Percentiles rank a stretch among this genome's conserved stretches.
phyloP scores from a whole-genome alignment of 2,888 invertebrate genomes.

The Portevinia maculata region DNA sequence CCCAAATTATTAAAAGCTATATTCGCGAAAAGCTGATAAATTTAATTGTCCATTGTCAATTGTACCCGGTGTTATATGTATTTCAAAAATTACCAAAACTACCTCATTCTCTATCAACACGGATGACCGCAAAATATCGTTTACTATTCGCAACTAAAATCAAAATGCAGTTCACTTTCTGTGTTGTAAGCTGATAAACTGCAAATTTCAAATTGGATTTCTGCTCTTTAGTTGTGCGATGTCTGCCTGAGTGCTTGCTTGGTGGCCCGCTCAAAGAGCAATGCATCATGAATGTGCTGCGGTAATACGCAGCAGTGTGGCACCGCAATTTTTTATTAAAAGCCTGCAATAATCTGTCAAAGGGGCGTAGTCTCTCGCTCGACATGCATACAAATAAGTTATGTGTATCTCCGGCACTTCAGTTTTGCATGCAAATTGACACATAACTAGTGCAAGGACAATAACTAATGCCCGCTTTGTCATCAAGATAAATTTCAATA shows the following conservation, averaged over 20 bases:
- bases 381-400: conserved; percentile 18
- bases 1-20: too few relatives aligned
- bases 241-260: neutral
- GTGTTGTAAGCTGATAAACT: conserved; percentile 43
- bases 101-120: conserved; percentile 1
- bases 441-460: conserved; percentile 71
- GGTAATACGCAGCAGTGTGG: conserved; percentile 39
- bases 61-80: neutral
- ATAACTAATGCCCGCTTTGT: conserved; percentile 60
- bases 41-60: neutral
- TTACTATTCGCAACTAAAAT: conserved; percentile 35
- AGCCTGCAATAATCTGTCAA: conserved; percentile 53
- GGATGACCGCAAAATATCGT: conserved; percentile 7
- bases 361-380: conserved; percentile 30
- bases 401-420: conserved; percentile 40
- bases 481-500: conserved; percentile 9
- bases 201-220: conserved; percentile 58
- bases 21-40: neutral
- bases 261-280: conserved; percentile 19
- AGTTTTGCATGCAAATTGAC: conserved; percentile 67
- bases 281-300: conserved; percentile 45
- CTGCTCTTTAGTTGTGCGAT: conserved; percentile 7
- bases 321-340: conserved; percentile 39
- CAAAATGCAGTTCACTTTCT: conserved; percentile 45
- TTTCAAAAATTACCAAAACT: neutral